Evolutionary conservation across 2,888 invertebrate genomes (phyloP), one percentile per base, ranked within the genome.

Genomic region (Drosophila anomalipes): DNA sequence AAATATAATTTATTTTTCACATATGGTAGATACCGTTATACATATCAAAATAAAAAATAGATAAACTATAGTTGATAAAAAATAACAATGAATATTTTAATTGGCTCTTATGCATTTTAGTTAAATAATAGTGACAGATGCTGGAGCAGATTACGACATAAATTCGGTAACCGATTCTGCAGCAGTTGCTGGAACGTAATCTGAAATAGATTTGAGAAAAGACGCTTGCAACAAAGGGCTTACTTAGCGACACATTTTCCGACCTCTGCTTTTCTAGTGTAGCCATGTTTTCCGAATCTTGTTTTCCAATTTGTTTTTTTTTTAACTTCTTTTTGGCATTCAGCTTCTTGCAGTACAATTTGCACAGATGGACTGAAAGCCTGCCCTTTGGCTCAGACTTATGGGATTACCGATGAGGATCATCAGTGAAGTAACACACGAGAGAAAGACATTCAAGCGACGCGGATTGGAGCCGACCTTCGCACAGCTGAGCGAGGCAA

Each of bases 401-500:
- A 74, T 56, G 2, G 92, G 91, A 86, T 94, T 92, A 5, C 94
- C 94, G 60, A 95, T 89, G 10, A 95, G 91, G 49, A 96, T 94
- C 22, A 95, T 91, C 16, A 96, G 92, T 9, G 94, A 93, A 88
- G 95, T 94, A 3, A 95, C 95, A 56, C 96, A 91, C 1, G 95
- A 95, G 95, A 95, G 81, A 10, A 95, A 94, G 2, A 96, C 95
- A 91, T 96, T 96, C 82, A 95, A 94, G 52, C 95, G 93, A 91
- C 83, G 86, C 62, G 91, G 82, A 71, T 85, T 83, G 41, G 71
- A 68, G 6, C 89, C 71, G 78, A 92, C 91, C 9, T 89, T 88
- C 14, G 89, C 44, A n/a, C 62, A 54, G 6, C 73, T 52, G 70
- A 87, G 87, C 1, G 86, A 91, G 44, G 97, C 94, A 4, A 97